Evolutionary conservation across 2,888 invertebrate species (phyloP), one percentile per base, ranked within the genome.

Genomic region (Pharmacophagus antenor): DNA sequence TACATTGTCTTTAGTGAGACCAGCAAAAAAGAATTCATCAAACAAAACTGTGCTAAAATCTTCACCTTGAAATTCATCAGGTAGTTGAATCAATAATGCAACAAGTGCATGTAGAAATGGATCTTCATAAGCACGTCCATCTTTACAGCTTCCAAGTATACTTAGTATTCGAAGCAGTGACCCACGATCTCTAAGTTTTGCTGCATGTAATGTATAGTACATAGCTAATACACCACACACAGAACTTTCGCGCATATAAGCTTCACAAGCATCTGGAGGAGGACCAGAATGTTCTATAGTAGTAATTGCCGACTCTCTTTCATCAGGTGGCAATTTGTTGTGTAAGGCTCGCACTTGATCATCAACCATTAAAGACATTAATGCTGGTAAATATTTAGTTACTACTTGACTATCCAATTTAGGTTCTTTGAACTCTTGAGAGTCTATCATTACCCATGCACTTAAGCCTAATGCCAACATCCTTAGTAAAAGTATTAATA

Each of bases 361-460:
- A 74, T 96, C 96, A 0, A 96, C 98, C 95, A 99, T 97, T 8
- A 98, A 91, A 0, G 97, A 96, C 95, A 98, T 97, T 8, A 99
- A 85, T 1, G 97, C 96, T 1, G 99, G 98, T 63, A 99, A 86
- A 85, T 98, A 98, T 84, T 98, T 98, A 0, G 98, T 98, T 0
- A 99, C 96, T 27, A 98, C 95, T 89, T 97, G 96, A 74, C 95
- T 94, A 71, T 98, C 98, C 61, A 98, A 89, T 87, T 98, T 98
- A 0, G 98, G 98, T 81, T 99, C 99, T 77, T 97, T 97, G 74
- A 98, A 98, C 69, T 97, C 96, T 88, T 97, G 95, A 1, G 97
- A 96, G 80, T 98, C 97, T 66, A 99, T 98, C 96, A 99, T 98
- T 31, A 97, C 95, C 98, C 98, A 98, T 4, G 98, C 97, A 80